A percentile compares a stretch with the other conserved stretches of the same genome.
Conservation (phyloP, 1,140 invertebrate genomes). For the Solenopsis invicta region DNA sequence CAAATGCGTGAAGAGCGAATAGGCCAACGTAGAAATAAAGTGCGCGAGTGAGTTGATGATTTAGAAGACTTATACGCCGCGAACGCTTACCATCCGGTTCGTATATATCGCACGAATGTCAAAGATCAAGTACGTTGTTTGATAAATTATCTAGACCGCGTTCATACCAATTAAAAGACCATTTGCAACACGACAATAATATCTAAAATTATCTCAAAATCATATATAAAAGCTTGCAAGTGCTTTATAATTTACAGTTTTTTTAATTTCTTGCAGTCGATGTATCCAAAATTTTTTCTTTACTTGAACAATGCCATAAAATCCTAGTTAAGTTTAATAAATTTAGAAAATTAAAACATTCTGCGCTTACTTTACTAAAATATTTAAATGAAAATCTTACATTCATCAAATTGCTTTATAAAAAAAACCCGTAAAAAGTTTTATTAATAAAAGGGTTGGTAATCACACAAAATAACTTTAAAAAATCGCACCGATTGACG, state of each 20-base stretch:
- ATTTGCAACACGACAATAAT: slow-evolving; percentile 10
- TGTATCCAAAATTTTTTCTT: background rate
- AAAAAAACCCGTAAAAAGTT: background rate
- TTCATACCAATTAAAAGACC: slow-evolving; percentile 40
- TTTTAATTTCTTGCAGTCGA: background rate
- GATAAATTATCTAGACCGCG: slow-evolving; percentile 63
- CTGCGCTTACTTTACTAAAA: background rate
- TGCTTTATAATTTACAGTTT: slow-evolving; percentile 10
- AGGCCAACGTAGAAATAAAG: background rate
- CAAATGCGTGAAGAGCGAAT: background rate
- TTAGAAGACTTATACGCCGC: background rate
- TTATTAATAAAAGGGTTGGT: background rate
- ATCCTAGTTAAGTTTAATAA: background rate
- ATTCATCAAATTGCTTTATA: background rate
- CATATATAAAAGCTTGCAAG: background rate
- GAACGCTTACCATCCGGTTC: background rate
- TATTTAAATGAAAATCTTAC: slow-evolving; percentile 1
- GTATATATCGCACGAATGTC: slow-evolving; percentile 61
- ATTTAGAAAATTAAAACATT: background rate
- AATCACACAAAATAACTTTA: background rate
- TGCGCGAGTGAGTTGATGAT: slow-evolving; percentile 29
- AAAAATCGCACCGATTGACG: background rate
- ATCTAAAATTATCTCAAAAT: slow-evolving; percentile 29
- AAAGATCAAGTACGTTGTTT: slow-evolving; percentile 66
- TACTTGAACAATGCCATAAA: background rate